A percentile compares a stretch with the other conserved stretches of the same genome.
phyloP scores from a whole-genome alignment of 2,797 vertebrate species.

The Onychomys leucogaster region DNA sequence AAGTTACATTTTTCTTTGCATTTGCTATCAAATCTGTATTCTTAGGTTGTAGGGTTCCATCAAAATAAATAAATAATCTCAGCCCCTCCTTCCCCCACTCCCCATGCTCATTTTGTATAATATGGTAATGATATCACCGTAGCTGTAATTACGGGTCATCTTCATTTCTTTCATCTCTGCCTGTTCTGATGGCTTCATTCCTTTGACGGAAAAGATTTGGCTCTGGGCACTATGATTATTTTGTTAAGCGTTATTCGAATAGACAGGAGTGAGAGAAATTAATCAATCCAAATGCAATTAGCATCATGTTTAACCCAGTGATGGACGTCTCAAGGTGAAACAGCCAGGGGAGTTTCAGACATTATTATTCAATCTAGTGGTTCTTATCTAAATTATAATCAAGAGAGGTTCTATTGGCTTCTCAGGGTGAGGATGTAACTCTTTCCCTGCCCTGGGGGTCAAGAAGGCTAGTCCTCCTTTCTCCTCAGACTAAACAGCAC shows the following conservation, averaged over 20 bases:
- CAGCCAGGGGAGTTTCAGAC: slow-evolving; percentile 91
- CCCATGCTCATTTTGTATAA: slow-evolving; percentile 90
- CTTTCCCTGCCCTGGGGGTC: slow-evolving; percentile 87
- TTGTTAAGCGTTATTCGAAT: slow-evolving; percentile 97
- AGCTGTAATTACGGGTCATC: slow-evolving; percentile 93
- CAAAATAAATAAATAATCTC: slow-evolving; percentile 89
- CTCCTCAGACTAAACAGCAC: slow-evolving; percentile 54
- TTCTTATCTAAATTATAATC: slow-evolving; percentile 93
- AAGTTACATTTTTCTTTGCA: slow-evolving; percentile 80
- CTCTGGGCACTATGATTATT: slow-evolving; percentile 93
- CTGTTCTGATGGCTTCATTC: slow-evolving; percentile 93
- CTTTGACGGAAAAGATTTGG: slow-evolving; percentile 90
- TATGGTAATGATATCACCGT: slow-evolving; percentile 91
- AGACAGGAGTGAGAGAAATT: slow-evolving; percentile 96
- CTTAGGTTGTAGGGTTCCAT: slow-evolving; percentile 86
- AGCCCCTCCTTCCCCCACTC: slow-evolving; percentile 77
- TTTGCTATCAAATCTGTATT: slow-evolving; percentile 86
- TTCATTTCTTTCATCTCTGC: slow-evolving; percentile 93
- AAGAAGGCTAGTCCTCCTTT: slow-evolving; percentile 78
- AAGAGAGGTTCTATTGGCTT: slow-evolving; percentile 93
- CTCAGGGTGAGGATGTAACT: slow-evolving; percentile 84
- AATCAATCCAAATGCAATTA: slow-evolving; percentile 98
- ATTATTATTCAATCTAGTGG: slow-evolving; percentile 94
- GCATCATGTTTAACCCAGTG: slow-evolving; percentile 98
- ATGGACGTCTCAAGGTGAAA: slow-evolving; percentile 97